A percentile compares a stretch with the other conserved stretches of the same genome.
Evolutionary conservation across 2,888 invertebrate species (phyloP).

Genomic region (Parelbella ahira): DNA sequence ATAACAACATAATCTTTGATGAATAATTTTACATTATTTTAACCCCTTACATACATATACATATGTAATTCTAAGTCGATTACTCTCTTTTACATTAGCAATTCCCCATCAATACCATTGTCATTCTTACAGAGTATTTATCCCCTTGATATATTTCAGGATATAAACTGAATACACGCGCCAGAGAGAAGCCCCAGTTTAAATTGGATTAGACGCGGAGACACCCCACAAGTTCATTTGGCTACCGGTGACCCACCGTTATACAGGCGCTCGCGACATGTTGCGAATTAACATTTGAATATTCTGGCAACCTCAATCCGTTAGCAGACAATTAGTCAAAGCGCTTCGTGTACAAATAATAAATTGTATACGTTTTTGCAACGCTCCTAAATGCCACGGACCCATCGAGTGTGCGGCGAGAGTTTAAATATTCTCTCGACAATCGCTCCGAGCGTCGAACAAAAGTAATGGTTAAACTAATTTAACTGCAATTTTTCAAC

Average conservation of each 20-base stretch:
- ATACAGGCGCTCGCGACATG: slow-evolving; percentile 9
- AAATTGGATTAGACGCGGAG: slow-evolving; percentile 52
- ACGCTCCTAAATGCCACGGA: slow-evolving; percentile 36
- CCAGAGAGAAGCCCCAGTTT: slow-evolving; percentile 45
- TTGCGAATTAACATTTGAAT: slow-evolving; percentile 7
- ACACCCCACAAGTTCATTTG: slow-evolving; percentile 43
- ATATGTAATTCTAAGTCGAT: no score
- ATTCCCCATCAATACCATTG: no score
- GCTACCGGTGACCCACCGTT: slow-evolving; percentile 14
- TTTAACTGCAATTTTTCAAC: slow-evolving; percentile 35
- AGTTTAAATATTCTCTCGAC: slow-evolving; percentile 30
- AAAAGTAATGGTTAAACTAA: slow-evolving; percentile 35
- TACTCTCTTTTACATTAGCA: no score
- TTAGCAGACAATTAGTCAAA: slow-evolving; percentile 27
- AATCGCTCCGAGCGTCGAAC: slow-evolving; percentile 33
- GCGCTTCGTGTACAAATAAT: slow-evolving; percentile 35
- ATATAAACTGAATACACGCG: slow-evolving; percentile 31
- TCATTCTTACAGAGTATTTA: no score
- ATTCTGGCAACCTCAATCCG: slow-evolving; percentile 7
- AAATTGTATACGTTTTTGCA: slow-evolving; percentile 33
- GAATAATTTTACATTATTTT: no score
- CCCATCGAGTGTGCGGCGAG: slow-evolving; percentile 23
- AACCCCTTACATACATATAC: no score
- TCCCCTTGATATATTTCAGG: slow-evolving; percentile 19
- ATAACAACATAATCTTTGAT: no score